These are phyloP conservation scores for Brachystomella parvula DNA, from an alignment of 1,140 invertebrate species.

Conservation along the genomic window DNA sequence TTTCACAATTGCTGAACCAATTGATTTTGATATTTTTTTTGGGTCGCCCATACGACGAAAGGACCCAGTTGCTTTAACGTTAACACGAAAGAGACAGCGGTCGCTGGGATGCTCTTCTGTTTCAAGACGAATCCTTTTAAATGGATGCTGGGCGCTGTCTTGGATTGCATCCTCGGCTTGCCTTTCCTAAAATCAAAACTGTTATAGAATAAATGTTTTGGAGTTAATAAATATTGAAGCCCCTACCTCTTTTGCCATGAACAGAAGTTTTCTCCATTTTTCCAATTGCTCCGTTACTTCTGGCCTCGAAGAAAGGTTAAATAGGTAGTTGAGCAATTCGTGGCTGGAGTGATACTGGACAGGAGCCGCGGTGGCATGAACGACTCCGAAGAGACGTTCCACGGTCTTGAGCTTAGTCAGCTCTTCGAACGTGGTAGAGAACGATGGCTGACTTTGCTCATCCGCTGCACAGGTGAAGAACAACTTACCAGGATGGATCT, in stretches of 20 bases:
- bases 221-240: too few species aligned
- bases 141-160: too few species aligned
- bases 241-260: background rate
- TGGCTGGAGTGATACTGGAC: background rate
- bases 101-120: conserved; percentile 9
- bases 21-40: background rate
- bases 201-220: too few species aligned
- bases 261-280: background rate
- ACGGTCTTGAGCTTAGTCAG: conserved; percentile 2
- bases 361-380: background rate
- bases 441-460: too few species aligned
- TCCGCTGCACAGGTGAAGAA: background rate
- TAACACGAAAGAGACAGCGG: conserved; percentile 5
- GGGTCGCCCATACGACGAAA: background rate
- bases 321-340: background rate
- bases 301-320: background rate
- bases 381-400: conserved; percentile 11
- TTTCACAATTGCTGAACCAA: conserved; percentile 14
- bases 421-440: background rate
- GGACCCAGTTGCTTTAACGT: conserved; percentile 14
- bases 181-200: too few species aligned
- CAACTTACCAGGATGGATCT: background rate
- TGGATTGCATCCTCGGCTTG: too few species aligned
- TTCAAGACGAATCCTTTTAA: too few species aligned
- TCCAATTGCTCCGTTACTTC: background rate